Conservation (phyloP, 2,113 vertebrate genomes). For the Salvator merianae region DNA sequence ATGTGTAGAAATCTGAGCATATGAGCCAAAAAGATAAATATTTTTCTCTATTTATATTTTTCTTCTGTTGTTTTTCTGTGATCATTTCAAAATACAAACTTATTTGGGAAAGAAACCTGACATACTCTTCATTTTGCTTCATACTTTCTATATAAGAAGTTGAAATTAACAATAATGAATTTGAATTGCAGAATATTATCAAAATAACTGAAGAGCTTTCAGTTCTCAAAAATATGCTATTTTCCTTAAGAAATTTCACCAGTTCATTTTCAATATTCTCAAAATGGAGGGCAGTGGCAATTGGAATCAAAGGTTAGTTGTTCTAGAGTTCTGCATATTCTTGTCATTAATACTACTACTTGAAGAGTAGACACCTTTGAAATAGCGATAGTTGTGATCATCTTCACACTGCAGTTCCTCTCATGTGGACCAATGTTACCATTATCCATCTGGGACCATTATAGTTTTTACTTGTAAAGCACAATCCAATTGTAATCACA, state of each 20-base stretch:
- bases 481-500: slow-evolving; percentile 9
- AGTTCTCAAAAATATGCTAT: slow-evolving; percentile 24
- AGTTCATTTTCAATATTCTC: slow-evolving; percentile 25
- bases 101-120: too few species aligned
- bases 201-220: slow-evolving; percentile 26
- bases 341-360: slow-evolving; percentile 21
- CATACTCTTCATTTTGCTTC: too few species aligned
- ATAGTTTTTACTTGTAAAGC: neutral
- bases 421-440: neutral
- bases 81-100: too few species aligned
- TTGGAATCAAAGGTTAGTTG: slow-evolving; percentile 33
- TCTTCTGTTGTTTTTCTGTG: too few species aligned
- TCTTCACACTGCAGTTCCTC: slow-evolving; percentile 9
- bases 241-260: neutral
- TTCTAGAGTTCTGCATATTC: slow-evolving; percentile 26
- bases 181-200: neutral
- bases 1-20: too few species aligned
- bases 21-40: too few species aligned
- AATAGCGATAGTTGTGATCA: slow-evolving; percentile 21
- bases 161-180: neutral
- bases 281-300: slow-evolving; percentile 27
- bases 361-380: slow-evolving; percentile 20
- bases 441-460: neutral
- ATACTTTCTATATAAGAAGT: neutral
- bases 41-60: too few species aligned